Evolutionary conservation across 2,113 vertebrate species (phyloP), one percentile per base, ranked within the genome.

Genomic region (Proterorhinus semilunaris): DNA sequence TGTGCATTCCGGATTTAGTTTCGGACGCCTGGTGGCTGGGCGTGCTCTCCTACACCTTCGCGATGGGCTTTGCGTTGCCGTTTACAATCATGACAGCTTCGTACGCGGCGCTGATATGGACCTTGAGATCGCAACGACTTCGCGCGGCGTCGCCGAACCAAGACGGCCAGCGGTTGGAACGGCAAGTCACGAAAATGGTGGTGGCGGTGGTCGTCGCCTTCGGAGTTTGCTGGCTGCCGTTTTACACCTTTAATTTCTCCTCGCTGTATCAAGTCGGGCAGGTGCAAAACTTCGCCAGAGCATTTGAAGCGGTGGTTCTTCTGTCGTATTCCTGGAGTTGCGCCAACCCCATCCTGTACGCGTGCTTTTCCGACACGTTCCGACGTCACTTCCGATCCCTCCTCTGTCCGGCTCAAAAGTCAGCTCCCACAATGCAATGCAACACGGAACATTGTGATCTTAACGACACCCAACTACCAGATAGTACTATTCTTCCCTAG

Each of bases 321-420:
- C 55, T 94, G 75, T 94, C 93, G 0, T 94, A 94, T 72, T 90
- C 90, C 0, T 93, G 92, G 92, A 94, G 93, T 86, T 93, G 93
- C 0, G 87, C 90, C 5, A 93, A 93, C 73, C 92, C 93, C 44
- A 88, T 93, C 50, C 86, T 94, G 43, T 93, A 94, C 6, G 86
- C 88, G 51, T 91, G 89, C 70, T 72, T 93, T 65, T 93, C 92
- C 0, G 86, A 91, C 49, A 88, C 85, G 17, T 92, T 93, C 72
- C 73, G 90, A 50, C 85, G 75, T 8, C 78, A 93, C 78, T 93
- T 93, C 78, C 72, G 48, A 53, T 36, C 57, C 4, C 88, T 93
- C 11, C 87, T 93, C 59, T 92, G 91, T 46, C 83, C 86, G 0
- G 55, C 80, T 4, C 12, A 58, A 16, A 89, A 88, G 59, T 54